Evolutionary conservation across 2,888 invertebrate genomes (phyloP).

Genomic region (Drosophila mettleri): DNA sequence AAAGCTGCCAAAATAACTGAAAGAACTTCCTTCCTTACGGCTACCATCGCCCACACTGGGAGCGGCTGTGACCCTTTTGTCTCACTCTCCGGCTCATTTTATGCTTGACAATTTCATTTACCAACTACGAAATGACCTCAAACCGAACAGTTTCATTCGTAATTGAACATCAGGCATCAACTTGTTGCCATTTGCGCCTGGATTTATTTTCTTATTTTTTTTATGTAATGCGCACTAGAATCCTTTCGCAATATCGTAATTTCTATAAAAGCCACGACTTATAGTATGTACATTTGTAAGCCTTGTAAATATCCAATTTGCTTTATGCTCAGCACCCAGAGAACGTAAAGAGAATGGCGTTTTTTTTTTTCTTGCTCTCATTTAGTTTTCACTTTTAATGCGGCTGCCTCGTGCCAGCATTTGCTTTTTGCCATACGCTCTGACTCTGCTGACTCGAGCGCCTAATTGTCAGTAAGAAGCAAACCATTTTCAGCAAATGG

Average conservation of each 20-base stretch:
- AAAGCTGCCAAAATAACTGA: constrained; percentile 60
- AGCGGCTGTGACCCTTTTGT: constrained; percentile 45
- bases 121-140: constrained; percentile 48
- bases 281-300: constrained; percentile 46
- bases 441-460: constrained; percentile 73
- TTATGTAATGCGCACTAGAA: constrained; percentile 42
- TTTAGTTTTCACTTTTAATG: constrained; percentile 45
- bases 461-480: constrained; percentile 75
- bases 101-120: constrained; percentile 68
- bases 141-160: constrained; percentile 60
- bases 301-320: constrained; percentile 74
- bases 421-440: constrained; percentile 21
- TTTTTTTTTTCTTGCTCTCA: constrained; percentile 4
- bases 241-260: constrained; percentile 49
- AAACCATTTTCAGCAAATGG: constrained; percentile 69
- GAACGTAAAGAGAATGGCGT: neutral
- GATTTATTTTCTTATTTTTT: neutral
- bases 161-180: constrained; percentile 40
- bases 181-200: constrained; percentile 41
- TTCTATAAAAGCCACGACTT: constrained; percentile 51
- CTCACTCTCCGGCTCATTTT: constrained; percentile 42
- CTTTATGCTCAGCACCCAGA: constrained; percentile 37
- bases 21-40: constrained; percentile 18
- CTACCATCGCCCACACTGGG: neutral
- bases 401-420: neutral